Base-by-base conservation (phyloP, 2,797 vertebrate species). In the Anguilla obscura region DNA sequence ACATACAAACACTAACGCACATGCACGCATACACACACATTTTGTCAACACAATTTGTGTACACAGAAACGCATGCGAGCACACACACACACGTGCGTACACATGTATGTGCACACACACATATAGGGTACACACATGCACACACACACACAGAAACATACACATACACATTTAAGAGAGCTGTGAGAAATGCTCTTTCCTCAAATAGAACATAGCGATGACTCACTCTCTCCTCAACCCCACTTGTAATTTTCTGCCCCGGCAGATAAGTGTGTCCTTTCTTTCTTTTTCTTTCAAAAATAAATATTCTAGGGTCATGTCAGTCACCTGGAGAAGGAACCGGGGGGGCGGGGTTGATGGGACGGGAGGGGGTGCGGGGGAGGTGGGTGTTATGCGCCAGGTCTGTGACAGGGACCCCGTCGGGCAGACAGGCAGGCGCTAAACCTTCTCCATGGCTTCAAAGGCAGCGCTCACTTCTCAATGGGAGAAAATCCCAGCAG, bases 151-250 rank as follows among this genome's bases (percentile, higher is more conserved):
- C 14, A 79, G 6, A 14, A 3, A 79, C 3, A 40, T 14, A 21
- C 74, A 79, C 10, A 36, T 0, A n/a, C 3, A 58, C 30, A 85
- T 24, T 58, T 58, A 12, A 14, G 54, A 91, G 79, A 91, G 79
- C 86, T 84, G 94, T 94, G 92, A 94, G 94, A 93, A 93, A 93
- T 94, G 95, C 93, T 94, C 94, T 94, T 90, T 93, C 93, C 93
- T 94, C 94, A 94, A 95, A 95, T 95, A 96, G 95, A 95, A 95
- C 48, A 83, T 50, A 87, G 91, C 66, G 90, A 92, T 92, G 92
- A 92, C 91, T 92, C 92, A 92, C 90, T 89, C 89, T 80, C 90
- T 83, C 86, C 90, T 90, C 91, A 92, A 88, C 90, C 90, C 88
- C 88, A 88, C 88, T 91, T 91, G 92, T 90, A 92, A 89, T 91